Percentiles rank a stretch among this genome's conserved stretches.
Conservation (phyloP, 1,140 invertebrate genomes). For the Listronotus bonariensis region DNA sequence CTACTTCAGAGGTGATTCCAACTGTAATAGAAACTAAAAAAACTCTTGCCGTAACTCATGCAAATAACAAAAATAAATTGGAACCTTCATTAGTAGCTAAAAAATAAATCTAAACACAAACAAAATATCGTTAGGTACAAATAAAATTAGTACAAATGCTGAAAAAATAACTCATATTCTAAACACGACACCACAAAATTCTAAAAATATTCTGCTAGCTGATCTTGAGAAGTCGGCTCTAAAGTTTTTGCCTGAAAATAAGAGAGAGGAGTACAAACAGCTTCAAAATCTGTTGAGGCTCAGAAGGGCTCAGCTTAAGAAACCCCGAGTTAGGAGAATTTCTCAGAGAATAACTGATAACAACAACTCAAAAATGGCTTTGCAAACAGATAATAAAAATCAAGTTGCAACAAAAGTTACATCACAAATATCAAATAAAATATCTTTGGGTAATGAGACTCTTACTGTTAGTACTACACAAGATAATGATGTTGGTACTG, state of each 20-base stretch:
- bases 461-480: too few relatives aligned
- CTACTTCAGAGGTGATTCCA: neutral
- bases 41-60: neutral
- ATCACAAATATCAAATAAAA: too few relatives aligned
- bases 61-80: too few relatives aligned
- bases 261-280: constrained; percentile 51
- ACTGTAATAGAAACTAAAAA: constrained; percentile 18
- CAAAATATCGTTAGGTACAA: too few relatives aligned
- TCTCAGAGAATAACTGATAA: constrained; percentile 10
- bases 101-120: too few relatives aligned
- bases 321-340: constrained; percentile 22
- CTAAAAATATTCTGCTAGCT: constrained; percentile 16
- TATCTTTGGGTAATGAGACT: too few relatives aligned
- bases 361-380: constrained; percentile 4
- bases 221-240: constrained; percentile 48
- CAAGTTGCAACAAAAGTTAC: neutral
- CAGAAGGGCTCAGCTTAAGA: constrained; percentile 42
- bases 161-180: neutral
- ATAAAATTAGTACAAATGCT: neutral
- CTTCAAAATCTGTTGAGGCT: constrained; percentile 45
- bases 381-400: neutral
- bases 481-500: too few relatives aligned
- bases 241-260: constrained; percentile 49
- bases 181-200: neutral
- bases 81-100: too few relatives aligned